Evolutionary conservation across 2,888 invertebrate species (phyloP), one percentile per base, ranked within the genome.

Genomic region (Cotesia congregata): DNA sequence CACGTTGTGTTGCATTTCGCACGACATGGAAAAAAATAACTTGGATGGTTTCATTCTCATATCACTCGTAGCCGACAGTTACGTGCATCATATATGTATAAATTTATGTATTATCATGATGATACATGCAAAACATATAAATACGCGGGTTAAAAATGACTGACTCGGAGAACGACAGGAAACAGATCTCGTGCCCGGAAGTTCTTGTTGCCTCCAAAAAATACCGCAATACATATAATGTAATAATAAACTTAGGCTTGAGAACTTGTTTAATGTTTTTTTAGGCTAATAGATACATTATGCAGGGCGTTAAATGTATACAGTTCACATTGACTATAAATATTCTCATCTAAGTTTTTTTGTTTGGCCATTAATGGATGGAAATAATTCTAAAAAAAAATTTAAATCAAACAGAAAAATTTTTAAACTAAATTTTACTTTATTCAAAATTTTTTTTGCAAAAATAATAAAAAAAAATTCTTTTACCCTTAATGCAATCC

Each of bases 41-140:
- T 83, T 85, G 17, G 74, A 79, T 80, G 84, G 83, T 84, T 84
- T 84, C 83, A 80, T 84, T 83, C 83, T 83, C 85, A 83, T 82
- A 30, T 2, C 30, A 83, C 83, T 83, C 85, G 83, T 50, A 50
- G 50, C 50, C 50, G 50, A 50, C 64, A 70, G 50, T 12, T 50
- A 50, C 50, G 7, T 50, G 50, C 50, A 50, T 50, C 50, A 41
- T 68, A n/a, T 17, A 67, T 67, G 39, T 67, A 67, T 30, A 12
- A 12, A 30, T 15, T 6, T 39, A 20, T 71, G 38, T 62, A 7
- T 40, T 30, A 30, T 30, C 30, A 30, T 4, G 3, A 30, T 30
- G 30, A 30, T 30, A 30, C 30, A 30, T 30, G 30, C 30, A 30
- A 61, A 61, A 15, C 9, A 65, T 15, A 38, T 65, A 50, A 50